Percentiles rank a stretch among this genome's conserved stretches.
Evolutionary conservation across 1,140 invertebrate genomes (phyloP).

Genomic region (Triops longicaudatus): DNA sequence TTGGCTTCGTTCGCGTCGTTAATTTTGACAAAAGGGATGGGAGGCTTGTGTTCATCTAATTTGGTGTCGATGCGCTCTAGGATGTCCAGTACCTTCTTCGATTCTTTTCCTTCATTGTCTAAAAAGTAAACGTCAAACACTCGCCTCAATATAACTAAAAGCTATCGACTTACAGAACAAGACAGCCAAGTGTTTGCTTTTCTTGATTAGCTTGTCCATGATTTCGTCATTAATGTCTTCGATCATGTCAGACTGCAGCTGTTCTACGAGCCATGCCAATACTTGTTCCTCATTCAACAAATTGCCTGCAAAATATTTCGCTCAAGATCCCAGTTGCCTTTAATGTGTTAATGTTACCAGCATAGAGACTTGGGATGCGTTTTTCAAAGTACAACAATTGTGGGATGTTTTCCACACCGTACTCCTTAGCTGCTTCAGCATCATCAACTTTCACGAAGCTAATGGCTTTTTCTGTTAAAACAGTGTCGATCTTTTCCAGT

Average conservation of each 20-base stretch:
- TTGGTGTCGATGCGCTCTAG: slow-evolving; percentile 42
- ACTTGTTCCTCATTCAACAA: slow-evolving; percentile 85
- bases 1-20: slow-evolving; percentile 70
- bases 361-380: slow-evolving; percentile 82
- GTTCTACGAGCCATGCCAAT: slow-evolving; percentile 73
- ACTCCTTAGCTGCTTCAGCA: slow-evolving; percentile 68
- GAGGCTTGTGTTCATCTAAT: slow-evolving; percentile 45
- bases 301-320: slow-evolving; percentile 64
- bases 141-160: not conserved
- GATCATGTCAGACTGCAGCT: slow-evolving; percentile 84
- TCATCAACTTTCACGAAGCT: slow-evolving; percentile 90
- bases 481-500: slow-evolving; percentile 85
- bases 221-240: slow-evolving; percentile 91
- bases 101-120: slow-evolving; percentile 37
- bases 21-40: slow-evolving; percentile 89
- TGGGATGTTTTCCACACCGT: slow-evolving; percentile 74
- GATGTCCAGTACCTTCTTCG: slow-evolving; percentile 35
- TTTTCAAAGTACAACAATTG: slow-evolving; percentile 88
- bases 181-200: slow-evolving; percentile 78
- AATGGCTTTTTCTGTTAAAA: slow-evolving; percentile 82
- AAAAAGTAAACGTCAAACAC: slow-evolving; percentile 23
- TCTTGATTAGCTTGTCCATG: slow-evolving; percentile 78
- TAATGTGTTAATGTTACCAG: slow-evolving; percentile 48
- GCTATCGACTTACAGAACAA: slow-evolving; percentile 70
- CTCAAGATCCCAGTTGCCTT: not conserved